Base-by-base conservation (phyloP, 2,888 invertebrate genomes). In the Drosophila buzzatii region DNA sequence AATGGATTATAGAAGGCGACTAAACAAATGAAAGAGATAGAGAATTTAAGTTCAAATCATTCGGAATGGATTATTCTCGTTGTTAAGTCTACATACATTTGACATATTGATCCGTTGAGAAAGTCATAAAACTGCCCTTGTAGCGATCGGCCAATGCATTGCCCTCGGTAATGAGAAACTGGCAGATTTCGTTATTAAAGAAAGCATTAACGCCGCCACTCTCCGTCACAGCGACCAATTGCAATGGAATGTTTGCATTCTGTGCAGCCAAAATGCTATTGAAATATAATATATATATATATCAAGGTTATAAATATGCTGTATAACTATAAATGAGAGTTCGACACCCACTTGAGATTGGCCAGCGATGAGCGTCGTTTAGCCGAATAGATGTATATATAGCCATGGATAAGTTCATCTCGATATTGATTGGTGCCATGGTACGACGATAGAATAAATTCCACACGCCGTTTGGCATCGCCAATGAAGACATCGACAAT, bases 1-100 rank as follows among this genome's bases (percentile, higher is more conserved):
- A 99, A 99, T 53, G 98, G 98, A 53, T 97, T 97, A 93, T 98
- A 99, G 93, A 98, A 98, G 37, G 98, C 97, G 90, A 98, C 97
- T 98, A 94, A 93, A 73, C 5, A 59, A 53, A 45, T 14, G 8
- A 16, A 31, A 8, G 8, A 51, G 20, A 35, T 5, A 33, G 9
- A 35, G 9, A 33, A 9, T 12, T 10, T 37, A 14, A 8, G 12
- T 31, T 31, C n/a, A n/a, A 20, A 35, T 23, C 10, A 16, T 0
- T 16, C 37, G 4, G 41, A 60, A 57, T 12, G 16, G 12, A 2
- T 0, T 3, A 0, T 31, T 39, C 27, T 18, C 10, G 27, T 7
- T 2, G 1, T 1, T 23, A 4, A 33, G 0, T 33, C 41, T 10
- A 93, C 94, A 94, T 92, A 98, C 98, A 97, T 94, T 98, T 98